Evolutionary conservation across 2,797 vertebrate genomes (phyloP).

Genomic region (Paramormyrops hopkinsi): DNA sequence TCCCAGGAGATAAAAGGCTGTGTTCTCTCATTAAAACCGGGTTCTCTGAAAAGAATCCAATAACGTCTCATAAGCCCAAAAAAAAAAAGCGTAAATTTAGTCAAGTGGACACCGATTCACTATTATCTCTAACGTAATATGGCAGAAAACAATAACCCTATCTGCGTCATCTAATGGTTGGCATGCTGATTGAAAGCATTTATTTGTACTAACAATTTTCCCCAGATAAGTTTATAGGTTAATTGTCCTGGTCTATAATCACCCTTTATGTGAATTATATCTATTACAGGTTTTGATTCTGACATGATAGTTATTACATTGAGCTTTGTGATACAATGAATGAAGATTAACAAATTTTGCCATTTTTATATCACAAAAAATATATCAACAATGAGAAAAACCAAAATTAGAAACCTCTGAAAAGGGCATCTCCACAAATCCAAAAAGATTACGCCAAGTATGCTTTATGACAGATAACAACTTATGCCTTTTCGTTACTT

Average conservation of each 20-base stretch:
- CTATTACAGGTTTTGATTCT: background rate
- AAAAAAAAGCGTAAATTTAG: background rate
- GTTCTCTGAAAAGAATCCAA: background rate
- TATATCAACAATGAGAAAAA: background rate
- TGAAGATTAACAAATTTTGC: background rate
- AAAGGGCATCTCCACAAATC: background rate
- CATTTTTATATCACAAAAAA: background rate
- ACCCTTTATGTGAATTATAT: background rate
- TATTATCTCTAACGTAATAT: background rate
- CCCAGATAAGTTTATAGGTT: background rate
- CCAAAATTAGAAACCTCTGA: background rate
- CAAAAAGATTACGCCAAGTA: background rate
- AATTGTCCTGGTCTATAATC: background rate
- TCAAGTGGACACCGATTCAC: background rate
- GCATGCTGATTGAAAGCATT: background rate
- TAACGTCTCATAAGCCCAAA: background rate
- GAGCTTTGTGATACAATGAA: background rate
- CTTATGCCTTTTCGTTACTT: background rate
- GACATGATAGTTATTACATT: background rate
- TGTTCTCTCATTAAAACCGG: background rate
- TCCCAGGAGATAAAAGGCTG: conserved; percentile 8
- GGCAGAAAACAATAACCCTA: background rate
- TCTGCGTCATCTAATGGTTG: background rate
- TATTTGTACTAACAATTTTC: background rate
- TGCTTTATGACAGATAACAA: background rate